Evolutionary conservation across 2,888 invertebrate genomes (phyloP), one percentile per base, ranked within the genome.

Genomic region (Polydrusus tereticollis): DNA sequence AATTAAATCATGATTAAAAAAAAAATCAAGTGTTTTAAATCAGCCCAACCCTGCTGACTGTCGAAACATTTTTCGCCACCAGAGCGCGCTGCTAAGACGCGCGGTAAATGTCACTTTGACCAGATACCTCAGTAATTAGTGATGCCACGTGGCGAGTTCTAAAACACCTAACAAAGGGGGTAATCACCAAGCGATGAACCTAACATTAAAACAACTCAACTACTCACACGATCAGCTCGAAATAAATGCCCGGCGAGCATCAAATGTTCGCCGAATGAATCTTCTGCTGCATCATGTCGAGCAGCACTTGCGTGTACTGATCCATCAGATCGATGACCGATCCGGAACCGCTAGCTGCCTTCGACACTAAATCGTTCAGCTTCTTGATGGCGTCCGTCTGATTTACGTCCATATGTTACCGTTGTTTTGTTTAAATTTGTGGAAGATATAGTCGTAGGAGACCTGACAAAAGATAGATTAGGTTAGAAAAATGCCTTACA

Each of bases 241-340:
- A 74, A 57, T 16, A 72, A 10, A 74, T 71, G 1, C 69, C 69
- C 0, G 18, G 43, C 70, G 74, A 73, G 65, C 76, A 78, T 81
- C 81, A 82, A 80, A 81, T 81, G 69, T 82, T 83, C 38, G 80
- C 77, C 69, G 79, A 81, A 67, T 82, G 82, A 83, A 90, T 89
- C 78, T 88, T 87, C 79, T 90, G 89, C 79, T 90, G 90, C 83
- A 90, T 88, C 85, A 90, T 87, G 65, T 86, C 88, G 64, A 90
- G 82, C 47, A 90, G 83, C 79, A 89, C 85, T 75, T 90, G 90
- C 10, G 89, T 88, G 80, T 89, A 90, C 79, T 90, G 90, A 78
- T 90, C 89, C 87, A 90, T 89, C 83, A 90, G 87, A 65, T 86
- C 87, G 60, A 89, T 87, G 65, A 89, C 86, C 65, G 87, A 87